Evolutionary conservation across 2,797 vertebrate species (phyloP), one percentile per base, ranked within the genome.

Genomic region (Apogon talboti): DNA sequence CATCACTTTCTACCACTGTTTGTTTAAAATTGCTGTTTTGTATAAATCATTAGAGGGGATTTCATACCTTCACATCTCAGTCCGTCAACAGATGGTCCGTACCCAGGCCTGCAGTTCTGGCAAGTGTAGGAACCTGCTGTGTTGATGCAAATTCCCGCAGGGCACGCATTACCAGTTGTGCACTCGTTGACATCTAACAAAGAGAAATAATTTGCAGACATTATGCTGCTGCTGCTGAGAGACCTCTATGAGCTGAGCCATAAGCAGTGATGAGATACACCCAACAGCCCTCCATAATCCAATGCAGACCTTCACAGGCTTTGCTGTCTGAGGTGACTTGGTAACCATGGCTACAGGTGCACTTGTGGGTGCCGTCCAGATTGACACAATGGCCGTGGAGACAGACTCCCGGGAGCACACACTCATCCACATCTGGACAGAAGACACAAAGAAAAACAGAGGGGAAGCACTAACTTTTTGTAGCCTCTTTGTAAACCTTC

Each of bases 301-400:
- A 71, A 79, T 68, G 69, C 92, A 87, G 94, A 96, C 95, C 95
- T 94, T 92, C 91, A 78, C 96, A 98, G 72, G 87, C 91, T 83
- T 94, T 94, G 79, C 87, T 66, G 10, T 96, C 93, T 30, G 82
- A 70, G 76, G 92, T 89, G 88, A 73, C 82, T 84, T 92, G 82
- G 0, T 94, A 98, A 79, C 95, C 96, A 50, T 40, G 84, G 85
- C 92, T 91, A 91, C 96, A 97, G 69, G 76, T 93, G 66, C 96
- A 97, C 82, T 77, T 91, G 80, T 95, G 93, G 73, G 94, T 95
- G 61, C 96, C 95, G 0, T 95, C 93, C 79, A 96, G 78, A 88
- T 98, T 98, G 90, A 93, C 45, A 70, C 96, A 98, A 3, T 3
- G 87, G 43, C 96, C 96, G 0, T 95, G 90, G 76, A 87, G 47